Evolutionary conservation across 1,140 invertebrate genomes (phyloP).

Genomic region (Hesperophylax magnus): DNA sequence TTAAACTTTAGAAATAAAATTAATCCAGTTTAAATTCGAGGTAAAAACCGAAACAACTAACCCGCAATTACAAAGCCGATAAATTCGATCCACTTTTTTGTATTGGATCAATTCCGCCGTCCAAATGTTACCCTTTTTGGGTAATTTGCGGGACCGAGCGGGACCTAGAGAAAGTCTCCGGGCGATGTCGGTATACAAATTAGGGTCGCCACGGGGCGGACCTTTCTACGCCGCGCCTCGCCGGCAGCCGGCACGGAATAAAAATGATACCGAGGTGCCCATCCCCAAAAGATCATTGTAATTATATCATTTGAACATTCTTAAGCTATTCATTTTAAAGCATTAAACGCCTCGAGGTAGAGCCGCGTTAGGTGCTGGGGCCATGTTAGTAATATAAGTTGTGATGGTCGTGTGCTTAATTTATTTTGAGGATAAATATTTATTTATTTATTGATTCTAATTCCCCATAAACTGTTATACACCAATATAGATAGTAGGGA

Average conservation of each 20-base stretch:
- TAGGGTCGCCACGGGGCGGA: conserved; percentile 18
- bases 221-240: conserved; percentile 17
- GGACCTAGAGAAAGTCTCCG: conserved; percentile 50
- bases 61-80: conserved; percentile 24
- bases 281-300: conserved; percentile 52
- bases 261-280: conserved; percentile 34
- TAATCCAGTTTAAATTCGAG: not conserved
- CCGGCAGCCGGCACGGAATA: conserved; percentile 17
- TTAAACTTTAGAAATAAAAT: too few species aligned
- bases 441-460: too few species aligned
- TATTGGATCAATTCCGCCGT: not conserved
- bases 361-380: not conserved
- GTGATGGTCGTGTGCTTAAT: not conserved
- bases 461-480: too few species aligned
- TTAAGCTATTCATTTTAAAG: conserved; percentile 56
- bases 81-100: conserved; percentile 39
- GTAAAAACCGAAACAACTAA: conserved; percentile 25
- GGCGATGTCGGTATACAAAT: conserved; percentile 43
- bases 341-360: conserved; percentile 24
- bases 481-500: too few species aligned
- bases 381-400: not conserved
- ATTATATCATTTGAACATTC: conserved; percentile 56
- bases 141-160: conserved; percentile 50
- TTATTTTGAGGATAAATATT: not conserved
- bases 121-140: conserved; percentile 42